These are phyloP conservation scores for Poecilia latipinna DNA, from an alignment of 2,113 vertebrate genomes.

Conservation along the genomic window DNA sequence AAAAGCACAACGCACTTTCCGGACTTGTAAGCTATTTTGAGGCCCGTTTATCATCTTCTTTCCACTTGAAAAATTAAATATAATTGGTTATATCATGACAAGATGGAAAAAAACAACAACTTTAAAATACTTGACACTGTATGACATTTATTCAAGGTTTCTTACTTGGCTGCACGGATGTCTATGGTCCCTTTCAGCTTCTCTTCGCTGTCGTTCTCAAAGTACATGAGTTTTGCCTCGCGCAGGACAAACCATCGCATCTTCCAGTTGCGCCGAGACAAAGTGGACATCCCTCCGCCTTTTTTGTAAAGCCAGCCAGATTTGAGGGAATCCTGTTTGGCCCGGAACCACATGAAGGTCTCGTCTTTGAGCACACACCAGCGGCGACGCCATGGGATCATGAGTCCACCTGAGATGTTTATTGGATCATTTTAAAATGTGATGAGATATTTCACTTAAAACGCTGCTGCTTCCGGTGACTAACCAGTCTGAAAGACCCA, in stretches of 20 bases:
- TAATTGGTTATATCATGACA: too few relatives aligned
- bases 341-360: conserved; percentile 93
- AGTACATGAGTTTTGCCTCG: conserved; percentile 91
- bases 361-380: conserved; percentile 93
- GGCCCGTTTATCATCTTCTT: neutral
- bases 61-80: neutral
- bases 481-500: neutral
- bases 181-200: conserved; percentile 92
- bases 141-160: neutral
- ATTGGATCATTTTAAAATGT: neutral
- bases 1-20: neutral
- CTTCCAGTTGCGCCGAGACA: conserved; percentile 93
- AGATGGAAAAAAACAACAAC: neutral
- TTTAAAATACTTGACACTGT: neutral
- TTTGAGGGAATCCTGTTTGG: conserved; percentile 90
- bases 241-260: conserved; percentile 94
- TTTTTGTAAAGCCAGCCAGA: conserved; percentile 94
- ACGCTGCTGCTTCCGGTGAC: neutral
- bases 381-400: conserved; percentile 90
- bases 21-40: neutral
- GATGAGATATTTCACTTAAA: neutral
- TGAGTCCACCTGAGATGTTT: conserved; percentile 83
- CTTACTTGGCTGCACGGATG: conserved; percentile 86
- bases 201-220: conserved; percentile 91
- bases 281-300: conserved; percentile 89